Evolutionary conservation across 1,140 invertebrate genomes (phyloP).

Genomic region (Lordiphosa stackelbergi): DNA sequence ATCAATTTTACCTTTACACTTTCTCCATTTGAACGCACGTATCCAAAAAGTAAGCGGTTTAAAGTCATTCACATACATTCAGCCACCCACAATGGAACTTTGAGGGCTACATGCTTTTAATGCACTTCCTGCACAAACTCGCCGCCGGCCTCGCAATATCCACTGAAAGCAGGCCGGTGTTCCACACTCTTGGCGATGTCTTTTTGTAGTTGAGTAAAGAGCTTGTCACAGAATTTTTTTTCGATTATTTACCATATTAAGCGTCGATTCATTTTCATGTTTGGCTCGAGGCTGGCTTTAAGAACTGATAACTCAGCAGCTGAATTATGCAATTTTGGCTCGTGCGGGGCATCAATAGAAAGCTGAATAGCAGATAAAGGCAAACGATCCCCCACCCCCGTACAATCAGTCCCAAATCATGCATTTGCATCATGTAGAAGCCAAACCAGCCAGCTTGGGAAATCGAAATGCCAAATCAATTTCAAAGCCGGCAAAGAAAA

Average conservation of each 20-base stretch:
- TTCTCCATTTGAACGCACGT: too few relatives aligned
- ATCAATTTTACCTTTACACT: too few relatives aligned
- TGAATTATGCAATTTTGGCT: slow-evolving; percentile 5
- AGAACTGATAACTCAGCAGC: slow-evolving; percentile 19
- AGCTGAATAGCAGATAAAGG: slow-evolving; percentile 15
- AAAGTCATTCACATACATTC: slow-evolving; percentile 5
- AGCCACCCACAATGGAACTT: slow-evolving; percentile 24
- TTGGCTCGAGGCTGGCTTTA: slow-evolving; percentile 27
- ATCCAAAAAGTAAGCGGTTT: slow-evolving; percentile 13
- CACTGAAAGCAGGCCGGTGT: slow-evolving; percentile 28
- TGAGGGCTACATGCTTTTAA: slow-evolving; percentile 51
- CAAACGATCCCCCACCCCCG: not conserved
- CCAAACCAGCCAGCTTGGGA: not conserved
- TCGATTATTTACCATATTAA: slow-evolving; percentile 57
- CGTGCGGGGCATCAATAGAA: slow-evolving; percentile 1
- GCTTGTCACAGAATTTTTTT: slow-evolving; percentile 47
- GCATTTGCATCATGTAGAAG: slow-evolving; percentile 14
- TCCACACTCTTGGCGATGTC: slow-evolving; percentile 26
- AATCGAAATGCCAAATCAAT: slow-evolving; percentile 6
- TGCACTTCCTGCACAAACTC: slow-evolving; percentile 48
- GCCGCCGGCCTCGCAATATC: slow-evolving; percentile 20
- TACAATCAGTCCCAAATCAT: slow-evolving; percentile 17
- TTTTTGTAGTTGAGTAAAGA: slow-evolving; percentile 34
- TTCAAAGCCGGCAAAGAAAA: slow-evolving; percentile 17
- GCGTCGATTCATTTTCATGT: slow-evolving; percentile 17